Evolutionary conservation across 2,797 vertebrate species (phyloP).

Genomic region (Myotis myotis): DNA sequence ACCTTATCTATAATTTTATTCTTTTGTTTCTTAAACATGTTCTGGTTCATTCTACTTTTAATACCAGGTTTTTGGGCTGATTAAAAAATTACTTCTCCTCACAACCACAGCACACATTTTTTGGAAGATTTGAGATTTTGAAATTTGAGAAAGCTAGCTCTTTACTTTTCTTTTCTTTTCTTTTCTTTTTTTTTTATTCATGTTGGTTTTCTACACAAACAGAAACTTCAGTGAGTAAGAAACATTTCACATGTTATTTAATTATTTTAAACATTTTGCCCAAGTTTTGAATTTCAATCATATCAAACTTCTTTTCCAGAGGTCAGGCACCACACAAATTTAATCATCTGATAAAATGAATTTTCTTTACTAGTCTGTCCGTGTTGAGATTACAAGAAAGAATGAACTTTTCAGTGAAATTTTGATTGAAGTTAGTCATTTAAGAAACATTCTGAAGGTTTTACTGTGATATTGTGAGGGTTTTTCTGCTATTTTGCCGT

Average conservation of each 20-base stretch:
- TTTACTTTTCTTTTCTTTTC: too few species aligned
- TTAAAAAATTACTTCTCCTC: neutral
- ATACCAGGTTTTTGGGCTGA: conserved; percentile 15
- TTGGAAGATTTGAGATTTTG: conserved; percentile 10
- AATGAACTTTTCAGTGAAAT: conserved; percentile 24
- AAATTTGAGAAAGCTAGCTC: conserved; percentile 7
- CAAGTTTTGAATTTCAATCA: neutral
- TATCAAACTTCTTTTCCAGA: conserved; percentile 34
- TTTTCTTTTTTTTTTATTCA: neutral
- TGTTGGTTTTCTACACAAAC: conserved; percentile 9
- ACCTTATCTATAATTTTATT: neutral
- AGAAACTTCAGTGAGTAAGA: neutral
- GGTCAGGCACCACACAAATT: neutral
- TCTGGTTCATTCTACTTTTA: conserved; percentile 11
- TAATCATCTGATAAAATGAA: neutral
- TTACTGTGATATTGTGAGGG: neutral
- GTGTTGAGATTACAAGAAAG: neutral
- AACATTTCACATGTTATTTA: conserved; percentile 8
- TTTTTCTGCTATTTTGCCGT: conserved; percentile 33
- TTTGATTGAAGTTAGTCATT: conserved; percentile 44
- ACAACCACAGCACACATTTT: neutral
- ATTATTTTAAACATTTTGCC: conserved; percentile 37
- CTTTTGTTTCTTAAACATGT: conserved; percentile 27
- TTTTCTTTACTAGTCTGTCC: neutral
- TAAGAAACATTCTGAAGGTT: neutral